Percentiles rank a stretch among this genome's conserved stretches.
Conservation (phyloP, 2,113 vertebrate species). For the Scomber scombrus region DNA sequence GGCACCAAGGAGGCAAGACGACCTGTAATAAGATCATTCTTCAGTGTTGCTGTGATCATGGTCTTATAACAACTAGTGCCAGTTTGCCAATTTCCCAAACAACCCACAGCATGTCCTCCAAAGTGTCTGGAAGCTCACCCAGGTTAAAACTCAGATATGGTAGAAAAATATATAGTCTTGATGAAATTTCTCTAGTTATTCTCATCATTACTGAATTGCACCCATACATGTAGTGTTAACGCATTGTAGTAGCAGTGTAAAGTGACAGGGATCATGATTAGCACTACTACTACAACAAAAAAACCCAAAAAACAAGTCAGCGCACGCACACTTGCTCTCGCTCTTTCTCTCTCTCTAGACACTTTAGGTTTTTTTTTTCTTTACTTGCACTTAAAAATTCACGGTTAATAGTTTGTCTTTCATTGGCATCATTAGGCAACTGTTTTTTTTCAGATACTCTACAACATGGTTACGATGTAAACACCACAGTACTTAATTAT, state of each 20-base stretch:
- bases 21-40: slow-evolving; percentile 19
- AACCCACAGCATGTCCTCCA: slow-evolving; percentile 45
- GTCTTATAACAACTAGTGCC: slow-evolving; percentile 1
- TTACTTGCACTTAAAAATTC: slow-evolving; percentile 77
- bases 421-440: slow-evolving; percentile 86
- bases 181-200: slow-evolving; percentile 86
- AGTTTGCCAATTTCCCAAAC: slow-evolving; percentile 5
- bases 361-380: slow-evolving; percentile 74
- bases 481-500: slow-evolving; percentile 84
- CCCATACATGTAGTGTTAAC: slow-evolving; percentile 78
- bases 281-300: slow-evolving; percentile 66
- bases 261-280: slow-evolving; percentile 75
- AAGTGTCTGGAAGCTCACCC: slow-evolving; percentile 74
- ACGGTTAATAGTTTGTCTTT: slow-evolving; percentile 81
- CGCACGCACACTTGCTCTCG: slow-evolving; percentile 54
- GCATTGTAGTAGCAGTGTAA: slow-evolving; percentile 72
- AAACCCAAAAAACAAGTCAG: slow-evolving; percentile 53
- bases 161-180: slow-evolving; percentile 89
- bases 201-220: slow-evolving; percentile 82
- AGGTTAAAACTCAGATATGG: slow-evolving; percentile 85
- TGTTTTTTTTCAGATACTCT: slow-evolving; percentile 76
- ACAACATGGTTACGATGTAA: slow-evolving; percentile 86
- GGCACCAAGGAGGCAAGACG: slow-evolving; percentile 26
- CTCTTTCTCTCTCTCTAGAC: slow-evolving; percentile 71
- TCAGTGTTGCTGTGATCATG: slow-evolving; percentile 6